These are phyloP conservation scores for Pyrrhosoma nymphula DNA, from an alignment of 2,888 invertebrate genomes.

Conservation along the genomic window DNA sequence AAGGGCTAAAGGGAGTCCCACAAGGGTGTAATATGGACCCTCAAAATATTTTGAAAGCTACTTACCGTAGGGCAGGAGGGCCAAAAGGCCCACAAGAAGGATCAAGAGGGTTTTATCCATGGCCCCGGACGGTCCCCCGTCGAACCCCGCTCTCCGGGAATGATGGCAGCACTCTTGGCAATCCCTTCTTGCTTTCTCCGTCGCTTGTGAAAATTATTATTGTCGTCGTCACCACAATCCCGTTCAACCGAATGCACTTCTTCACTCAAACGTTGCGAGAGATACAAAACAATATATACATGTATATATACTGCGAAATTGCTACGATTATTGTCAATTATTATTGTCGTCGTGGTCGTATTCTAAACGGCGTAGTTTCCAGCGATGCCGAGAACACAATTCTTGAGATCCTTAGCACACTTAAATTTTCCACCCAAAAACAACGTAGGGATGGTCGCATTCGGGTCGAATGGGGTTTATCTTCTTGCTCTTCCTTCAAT, in stretches of 20 bases:
- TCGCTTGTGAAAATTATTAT: neutral
- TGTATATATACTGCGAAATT: neutral
- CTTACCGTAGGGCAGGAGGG: constrained; percentile 64
- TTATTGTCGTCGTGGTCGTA: neutral
- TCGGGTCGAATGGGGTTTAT: neutral
- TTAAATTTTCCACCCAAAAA: neutral
- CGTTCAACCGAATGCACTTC: neutral
- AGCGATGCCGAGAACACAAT: neutral
- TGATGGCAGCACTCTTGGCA: constrained; percentile 46
- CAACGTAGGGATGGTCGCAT: neutral
- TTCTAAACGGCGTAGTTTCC: neutral
- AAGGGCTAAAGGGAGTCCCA: neutral
- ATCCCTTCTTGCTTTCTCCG: neutral
- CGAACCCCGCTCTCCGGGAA: constrained; percentile 66
- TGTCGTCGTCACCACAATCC: constrained; percentile 24
- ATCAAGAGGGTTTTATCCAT: constrained; percentile 66
- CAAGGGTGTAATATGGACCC: too few species aligned
- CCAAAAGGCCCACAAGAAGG: constrained; percentile 62
- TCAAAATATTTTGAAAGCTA: neutral
- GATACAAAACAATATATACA: constrained; percentile 6
- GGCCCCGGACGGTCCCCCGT: constrained; percentile 61
- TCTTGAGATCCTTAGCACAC: neutral
- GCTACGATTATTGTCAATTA: neutral
- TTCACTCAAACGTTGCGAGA: neutral
- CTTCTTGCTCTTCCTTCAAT: neutral